Base-by-base conservation (phyloP, 2,797 vertebrate species). In the Dipus sagitta region DNA sequence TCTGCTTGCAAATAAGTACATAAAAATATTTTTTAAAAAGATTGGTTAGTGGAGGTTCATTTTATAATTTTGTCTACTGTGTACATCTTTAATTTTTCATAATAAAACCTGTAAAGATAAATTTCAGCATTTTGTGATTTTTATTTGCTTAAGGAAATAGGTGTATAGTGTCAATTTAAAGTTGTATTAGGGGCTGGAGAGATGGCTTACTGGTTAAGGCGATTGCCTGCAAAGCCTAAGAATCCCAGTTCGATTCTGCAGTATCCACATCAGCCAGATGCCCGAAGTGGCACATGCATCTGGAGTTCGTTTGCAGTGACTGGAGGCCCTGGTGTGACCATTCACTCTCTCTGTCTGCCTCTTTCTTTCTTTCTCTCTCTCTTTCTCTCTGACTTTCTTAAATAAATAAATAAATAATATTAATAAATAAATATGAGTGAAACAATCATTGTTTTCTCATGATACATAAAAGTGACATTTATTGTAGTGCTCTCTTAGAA, bases 361-460 rank as follows among this genome's bases (percentile, higher is more conserved):
- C n/a, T n/a, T n/a, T n/a, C n/a, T n/a, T n/a, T n/a, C n/a, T n/a
- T n/a, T n/a, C n/a, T n/a, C n/a, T n/a, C n/a, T n/a, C n/a, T n/a
- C n/a, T n/a, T n/a, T n/a, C n/a, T n/a, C n/a, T n/a, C n/a, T n/a
- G n/a, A n/a, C n/a, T n/a, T n/a, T n/a, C n/a, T n/a, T n/a, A n/a
- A n/a, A n/a, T n/a, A n/a, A n/a, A n/a, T n/a, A n/a, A n/a, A n/a
- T n/a, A n/a, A n/a, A n/a, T n/a, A n/a, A n/a, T n/a, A n/a, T n/a
- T n/a, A n/a, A n/a, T n/a, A n/a, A n/a, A n/a, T 71, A 72, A 70
- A 34, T 92, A 28, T 79, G 42, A 78, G 5, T 84, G 93, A 70
- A 81, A 75, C 52, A 64, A 77, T 95, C n/a, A 38, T 78, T 95
- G 30, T 58, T 84, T 95, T 78, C 20, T 94, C 42, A 77, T 82